phyloP scores from a whole-genome alignment of 2,888 invertebrate genomes.

The Folsomia manolachei region DNA sequence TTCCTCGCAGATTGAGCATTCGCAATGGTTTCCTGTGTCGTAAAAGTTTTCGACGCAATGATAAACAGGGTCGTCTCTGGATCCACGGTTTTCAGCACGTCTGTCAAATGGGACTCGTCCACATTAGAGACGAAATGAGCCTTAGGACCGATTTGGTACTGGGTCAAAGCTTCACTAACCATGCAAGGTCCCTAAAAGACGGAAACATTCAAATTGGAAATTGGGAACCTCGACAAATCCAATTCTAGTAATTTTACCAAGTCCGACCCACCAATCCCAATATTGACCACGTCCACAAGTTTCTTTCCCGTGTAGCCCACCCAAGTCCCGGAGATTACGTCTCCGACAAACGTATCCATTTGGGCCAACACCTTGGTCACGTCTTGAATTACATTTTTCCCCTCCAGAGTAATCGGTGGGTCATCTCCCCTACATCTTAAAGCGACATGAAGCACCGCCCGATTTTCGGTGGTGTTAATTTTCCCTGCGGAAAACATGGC shows the following conservation, averaged over 20 bases:
- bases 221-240: background rate
- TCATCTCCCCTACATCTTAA: slow-evolving; percentile 77
- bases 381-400: slow-evolving; percentile 86
- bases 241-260: slow-evolving; percentile 61
- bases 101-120: slow-evolving; percentile 96
- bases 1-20: slow-evolving; percentile 96
- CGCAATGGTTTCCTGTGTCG: slow-evolving; percentile 98
- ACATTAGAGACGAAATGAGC: slow-evolving; percentile 98
- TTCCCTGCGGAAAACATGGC: slow-evolving; percentile 91
- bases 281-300: slow-evolving; percentile 54
- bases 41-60: slow-evolving; percentile 98
- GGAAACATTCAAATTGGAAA: slow-evolving; percentile 30
- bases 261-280: slow-evolving; percentile 99
- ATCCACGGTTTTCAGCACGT: slow-evolving; percentile 81
- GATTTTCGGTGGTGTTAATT: slow-evolving; percentile 95
- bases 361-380: slow-evolving; percentile 87
- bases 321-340: slow-evolving; percentile 62
- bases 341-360: slow-evolving; percentile 87
- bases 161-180: slow-evolving; percentile 97
- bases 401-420: slow-evolving; percentile 74
- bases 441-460: slow-evolving; percentile 93
- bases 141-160: slow-evolving; percentile 79
- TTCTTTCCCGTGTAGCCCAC: slow-evolving; percentile 81
- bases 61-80: slow-evolving; percentile 96
- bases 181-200: slow-evolving; percentile 89